These are phyloP conservation scores for Papilio machaon DNA, from an alignment of 1,140 invertebrate genomes.

Conservation along the genomic window DNA sequence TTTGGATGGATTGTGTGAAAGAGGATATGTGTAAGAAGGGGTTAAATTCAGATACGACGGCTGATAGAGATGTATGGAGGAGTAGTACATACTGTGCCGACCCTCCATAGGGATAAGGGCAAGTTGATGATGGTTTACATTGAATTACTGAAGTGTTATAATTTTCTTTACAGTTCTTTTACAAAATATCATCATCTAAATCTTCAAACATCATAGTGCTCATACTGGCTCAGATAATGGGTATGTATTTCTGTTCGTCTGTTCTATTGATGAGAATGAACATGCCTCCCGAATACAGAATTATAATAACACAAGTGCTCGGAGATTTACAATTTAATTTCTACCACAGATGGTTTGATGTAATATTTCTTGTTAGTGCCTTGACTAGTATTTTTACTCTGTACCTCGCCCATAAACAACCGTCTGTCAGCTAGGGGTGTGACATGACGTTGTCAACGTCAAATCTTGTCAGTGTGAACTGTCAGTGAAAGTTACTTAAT, in stretches of 20 bases:
- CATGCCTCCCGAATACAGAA: slow-evolving; percentile 98
- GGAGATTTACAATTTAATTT: slow-evolving; percentile 99
- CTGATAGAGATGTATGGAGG: too few relatives aligned
- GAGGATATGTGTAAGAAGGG: too few relatives aligned
- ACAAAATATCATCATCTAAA: slow-evolving; percentile 99
- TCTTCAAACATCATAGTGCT: slow-evolving; percentile 99
- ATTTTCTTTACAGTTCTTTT: slow-evolving; percentile 94
- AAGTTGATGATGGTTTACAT: too few relatives aligned
- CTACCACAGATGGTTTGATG: slow-evolving; percentile 99
- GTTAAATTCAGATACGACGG: too few relatives aligned
- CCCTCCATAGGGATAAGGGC: too few relatives aligned
- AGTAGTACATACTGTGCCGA: too few relatives aligned
- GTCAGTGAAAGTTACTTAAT: background rate
- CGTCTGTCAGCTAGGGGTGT: slow-evolving; percentile 64
- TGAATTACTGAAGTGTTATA: background rate
- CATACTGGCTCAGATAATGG: slow-evolving; percentile 99
- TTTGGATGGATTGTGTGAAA: too few relatives aligned
- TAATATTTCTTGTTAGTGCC: slow-evolving; percentile 99
- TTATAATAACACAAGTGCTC: slow-evolving; percentile 98
- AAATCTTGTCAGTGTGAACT: background rate
- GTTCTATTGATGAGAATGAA: slow-evolving; percentile 99
- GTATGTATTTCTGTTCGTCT: slow-evolving; percentile 99
- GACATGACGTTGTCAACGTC: background rate
- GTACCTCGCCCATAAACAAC: slow-evolving; percentile 96
- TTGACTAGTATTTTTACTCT: slow-evolving; percentile 97